phyloP scores from a whole-genome alignment of 2,113 vertebrate genomes.

The Clarias magur region DNA sequence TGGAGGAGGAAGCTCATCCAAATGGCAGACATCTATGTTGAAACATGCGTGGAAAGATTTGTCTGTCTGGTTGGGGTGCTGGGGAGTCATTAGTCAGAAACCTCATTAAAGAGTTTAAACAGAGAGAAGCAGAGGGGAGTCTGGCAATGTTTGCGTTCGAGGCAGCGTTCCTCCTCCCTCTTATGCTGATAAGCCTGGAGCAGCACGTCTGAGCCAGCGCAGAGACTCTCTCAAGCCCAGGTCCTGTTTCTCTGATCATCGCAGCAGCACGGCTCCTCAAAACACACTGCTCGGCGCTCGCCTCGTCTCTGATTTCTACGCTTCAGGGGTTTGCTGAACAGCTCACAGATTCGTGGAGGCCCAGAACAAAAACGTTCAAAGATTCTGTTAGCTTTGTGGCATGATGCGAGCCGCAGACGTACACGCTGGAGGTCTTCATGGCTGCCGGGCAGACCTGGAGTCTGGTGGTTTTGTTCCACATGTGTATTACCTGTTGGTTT shows the following conservation, averaged over 20 bases:
- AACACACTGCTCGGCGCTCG: conserved; percentile 43
- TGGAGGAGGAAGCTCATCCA: not conserved
- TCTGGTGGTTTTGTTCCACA: not conserved
- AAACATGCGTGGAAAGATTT: conserved; percentile 26
- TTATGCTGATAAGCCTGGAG: conserved; percentile 40
- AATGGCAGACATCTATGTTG: not conserved
- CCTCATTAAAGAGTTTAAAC: conserved; percentile 54
- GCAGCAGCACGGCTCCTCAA: conserved; percentile 38
- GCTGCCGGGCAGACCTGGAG: not conserved
- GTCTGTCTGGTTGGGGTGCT: conserved; percentile 19
- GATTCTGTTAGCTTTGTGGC: not conserved
- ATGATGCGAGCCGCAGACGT: not conserved
- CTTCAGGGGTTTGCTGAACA: conserved; percentile 32
- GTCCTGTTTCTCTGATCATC: conserved; percentile 41
- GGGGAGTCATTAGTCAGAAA: conserved; percentile 47
- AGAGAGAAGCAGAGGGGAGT: conserved; percentile 39
- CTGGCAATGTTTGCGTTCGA: conserved; percentile 38
- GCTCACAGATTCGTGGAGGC: not conserved
- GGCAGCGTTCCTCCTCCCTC: conserved; percentile 25
- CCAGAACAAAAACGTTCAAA: conserved; percentile 9
- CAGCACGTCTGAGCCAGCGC: conserved; percentile 29
- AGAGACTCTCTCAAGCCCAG: conserved; percentile 1
- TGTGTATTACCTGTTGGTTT: conserved; percentile 10
- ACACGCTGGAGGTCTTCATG: not conserved
- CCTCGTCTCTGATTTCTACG: conserved; percentile 40